Evolutionary conservation across 2,888 invertebrate species (phyloP).

Genomic region (Prosopocoilus inquinatus): DNA sequence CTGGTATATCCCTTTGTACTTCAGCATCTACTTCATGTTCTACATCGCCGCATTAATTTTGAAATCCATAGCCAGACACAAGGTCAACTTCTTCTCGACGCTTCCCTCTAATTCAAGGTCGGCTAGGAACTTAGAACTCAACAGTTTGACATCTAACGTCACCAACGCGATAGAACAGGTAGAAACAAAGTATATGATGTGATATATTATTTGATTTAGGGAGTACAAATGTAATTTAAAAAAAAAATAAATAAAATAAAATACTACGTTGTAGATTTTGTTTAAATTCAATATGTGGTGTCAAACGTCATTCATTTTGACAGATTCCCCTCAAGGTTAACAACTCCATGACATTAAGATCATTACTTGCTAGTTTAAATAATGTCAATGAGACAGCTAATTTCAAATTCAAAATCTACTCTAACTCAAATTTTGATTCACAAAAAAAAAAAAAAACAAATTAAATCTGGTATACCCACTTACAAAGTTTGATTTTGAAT

Average conservation of each 20-base stretch:
- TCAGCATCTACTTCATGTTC: constrained; percentile 69
- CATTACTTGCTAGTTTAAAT: too few relatives aligned
- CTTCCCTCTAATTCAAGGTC: constrained; percentile 21
- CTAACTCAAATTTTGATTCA: too few relatives aligned
- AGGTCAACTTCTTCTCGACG: constrained; percentile 57
- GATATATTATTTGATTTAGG: constrained; percentile 1
- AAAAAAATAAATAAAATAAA: neutral
- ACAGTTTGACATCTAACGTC: constrained; percentile 14
- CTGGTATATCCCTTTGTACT: constrained; percentile 73
- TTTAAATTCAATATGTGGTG: too few relatives aligned
- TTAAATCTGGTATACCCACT: too few relatives aligned
- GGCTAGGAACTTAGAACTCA: constrained; percentile 16
- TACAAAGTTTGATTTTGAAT: neutral
- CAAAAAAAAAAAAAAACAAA: too few relatives aligned
- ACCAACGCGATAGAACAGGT: constrained; percentile 21
- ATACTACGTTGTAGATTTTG: neutral
- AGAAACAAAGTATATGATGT: constrained; percentile 25
- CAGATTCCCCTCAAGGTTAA: too few relatives aligned
- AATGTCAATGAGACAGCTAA: too few relatives aligned
- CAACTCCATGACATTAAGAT: too few relatives aligned
- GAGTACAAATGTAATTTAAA: neutral
- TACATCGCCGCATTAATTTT: constrained; percentile 71
- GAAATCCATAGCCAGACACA: constrained; percentile 71
- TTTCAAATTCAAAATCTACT: too few relatives aligned
- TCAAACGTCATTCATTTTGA: too few relatives aligned